Base-by-base conservation (phyloP, 2,797 vertebrate genomes). In the Rhodeus uyekii region DNA sequence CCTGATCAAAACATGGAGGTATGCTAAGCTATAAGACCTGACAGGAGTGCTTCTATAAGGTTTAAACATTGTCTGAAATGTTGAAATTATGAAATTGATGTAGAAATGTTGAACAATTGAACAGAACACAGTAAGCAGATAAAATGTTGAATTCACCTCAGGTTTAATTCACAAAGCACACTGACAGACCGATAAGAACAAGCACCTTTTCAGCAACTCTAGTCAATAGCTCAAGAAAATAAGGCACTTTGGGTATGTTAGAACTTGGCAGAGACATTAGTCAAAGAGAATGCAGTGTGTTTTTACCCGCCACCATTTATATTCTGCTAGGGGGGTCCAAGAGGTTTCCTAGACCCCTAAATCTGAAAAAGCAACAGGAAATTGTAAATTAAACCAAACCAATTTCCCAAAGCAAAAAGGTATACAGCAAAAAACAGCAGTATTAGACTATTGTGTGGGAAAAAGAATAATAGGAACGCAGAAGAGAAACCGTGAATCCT, bases 311-410 rank as follows among this genome's bases (percentile, higher is more conserved):
- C 75, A 42, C 82, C 79, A 86, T 88, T 94, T 92, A 92, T 73
- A 71, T 87, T 84, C 89, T 86, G 83, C 83, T 87, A 87, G 92
- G 85, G 68, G 87, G 85, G 86, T 92, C 92, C 88, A 92, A 67
- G 75, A 94, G 88, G 89, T 79, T 92, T 86, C 89, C 92, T 90
- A 95, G 93, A 87, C 92, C 94, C 88, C 83, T 94, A 92, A 90
- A 95, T 93, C 93, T 95, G 93, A 73, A 69, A 79, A 36, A 79
- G 18, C 63, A 44, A 69, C 32, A 84, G 60, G n/a, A 78, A 44
- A 76, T 63, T 83, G 86, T 76, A 88, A 85, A 88, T 79, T 42
- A 89, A 82, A 85, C 89, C 82, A 90, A n/a, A n/a, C n/a, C n/a
- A n/a, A n/a, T 87, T 84, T 85, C 79, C 88, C 89, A 81, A 89